Evolutionary conservation across 1,140 invertebrate species (phyloP).

Genomic region (Zaprionus vittiger): DNA sequence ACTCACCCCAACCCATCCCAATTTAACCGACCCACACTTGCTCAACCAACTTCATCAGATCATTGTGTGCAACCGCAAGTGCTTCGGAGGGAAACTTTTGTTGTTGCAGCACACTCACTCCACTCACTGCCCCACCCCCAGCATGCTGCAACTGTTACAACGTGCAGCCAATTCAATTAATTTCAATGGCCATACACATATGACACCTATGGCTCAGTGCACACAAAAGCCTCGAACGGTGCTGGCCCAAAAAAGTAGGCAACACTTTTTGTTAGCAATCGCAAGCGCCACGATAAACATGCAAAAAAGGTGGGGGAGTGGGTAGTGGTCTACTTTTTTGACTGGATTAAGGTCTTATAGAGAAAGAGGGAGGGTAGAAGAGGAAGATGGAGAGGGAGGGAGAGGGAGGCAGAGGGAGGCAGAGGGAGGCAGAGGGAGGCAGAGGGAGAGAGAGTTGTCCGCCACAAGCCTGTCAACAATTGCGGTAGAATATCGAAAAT

Average conservation of each 20-base stretch:
- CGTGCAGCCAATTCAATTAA: conserved; percentile 81
- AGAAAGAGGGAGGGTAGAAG: not conserved
- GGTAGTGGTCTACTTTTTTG: not conserved
- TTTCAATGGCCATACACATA: conserved; percentile 77
- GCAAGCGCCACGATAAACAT: conserved; percentile 35
- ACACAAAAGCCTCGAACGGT: conserved; percentile 34
- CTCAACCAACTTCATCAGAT: conserved; percentile 47
- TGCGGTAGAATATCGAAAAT: conserved; percentile 8
- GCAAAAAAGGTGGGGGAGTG: not conserved
- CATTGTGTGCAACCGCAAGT: conserved; percentile 68
- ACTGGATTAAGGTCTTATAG: not conserved
- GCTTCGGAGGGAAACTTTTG: conserved; percentile 31
- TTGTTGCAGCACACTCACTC: conserved; percentile 27
- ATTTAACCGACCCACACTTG: not conserved
- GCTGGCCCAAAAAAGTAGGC: conserved; percentile 44
- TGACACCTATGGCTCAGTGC: conserved; percentile 77
- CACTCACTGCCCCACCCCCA: not conserved
- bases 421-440: not conserved
- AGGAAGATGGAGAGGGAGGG: not conserved
- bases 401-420: no score
- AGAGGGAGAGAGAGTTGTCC: not conserved
- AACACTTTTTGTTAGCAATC: conserved; percentile 47
- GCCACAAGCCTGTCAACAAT: conserved; percentile 30
- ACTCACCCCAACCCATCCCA: conserved; percentile 17
- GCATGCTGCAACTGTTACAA: conserved; percentile 40